phyloP scores from a whole-genome alignment of 2,888 invertebrate genomes.

The Heliconius ethilla region DNA sequence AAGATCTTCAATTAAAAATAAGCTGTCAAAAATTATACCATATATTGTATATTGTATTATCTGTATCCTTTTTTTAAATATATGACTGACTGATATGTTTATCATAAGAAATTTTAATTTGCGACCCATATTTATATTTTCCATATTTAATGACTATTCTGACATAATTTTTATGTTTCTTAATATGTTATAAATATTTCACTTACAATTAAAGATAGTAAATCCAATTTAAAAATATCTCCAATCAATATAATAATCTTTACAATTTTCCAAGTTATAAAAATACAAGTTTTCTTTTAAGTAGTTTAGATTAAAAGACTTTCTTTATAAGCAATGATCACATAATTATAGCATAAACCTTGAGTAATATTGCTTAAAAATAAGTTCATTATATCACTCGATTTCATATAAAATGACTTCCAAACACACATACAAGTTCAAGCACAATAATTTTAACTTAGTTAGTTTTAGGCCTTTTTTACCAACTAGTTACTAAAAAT shows the following conservation, averaged over 20 bases:
- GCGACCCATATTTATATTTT: constrained; percentile 6
- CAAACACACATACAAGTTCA: neutral
- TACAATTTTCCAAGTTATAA: constrained; percentile 2
- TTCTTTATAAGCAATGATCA: neutral
- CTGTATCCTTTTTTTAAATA: neutral
- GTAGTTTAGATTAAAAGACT: neutral
- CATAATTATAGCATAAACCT: neutral
- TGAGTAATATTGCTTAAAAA: neutral
- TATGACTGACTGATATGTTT: constrained; percentile 43
- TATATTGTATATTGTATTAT: neutral
- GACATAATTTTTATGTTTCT: neutral
- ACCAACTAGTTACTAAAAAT: constrained; percentile 48
- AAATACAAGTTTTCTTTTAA: neutral
- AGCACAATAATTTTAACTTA: neutral
- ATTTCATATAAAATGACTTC: constrained; percentile 6
- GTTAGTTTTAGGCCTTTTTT: constrained; percentile 27
- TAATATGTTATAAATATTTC: constrained; percentile 3
- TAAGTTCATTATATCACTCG: neutral
- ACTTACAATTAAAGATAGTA: constrained; percentile 4
- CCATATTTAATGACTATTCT: neutral
- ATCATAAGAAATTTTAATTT: constrained; percentile 39
- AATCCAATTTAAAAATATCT: constrained; percentile 7
- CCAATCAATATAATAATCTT: constrained; percentile 1
- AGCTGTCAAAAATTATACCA: neutral
- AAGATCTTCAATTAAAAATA: neutral